These are phyloP conservation scores for Gisinianus flammeolus DNA, from an alignment of 2,888 invertebrate genomes.

Conservation along the genomic window DNA sequence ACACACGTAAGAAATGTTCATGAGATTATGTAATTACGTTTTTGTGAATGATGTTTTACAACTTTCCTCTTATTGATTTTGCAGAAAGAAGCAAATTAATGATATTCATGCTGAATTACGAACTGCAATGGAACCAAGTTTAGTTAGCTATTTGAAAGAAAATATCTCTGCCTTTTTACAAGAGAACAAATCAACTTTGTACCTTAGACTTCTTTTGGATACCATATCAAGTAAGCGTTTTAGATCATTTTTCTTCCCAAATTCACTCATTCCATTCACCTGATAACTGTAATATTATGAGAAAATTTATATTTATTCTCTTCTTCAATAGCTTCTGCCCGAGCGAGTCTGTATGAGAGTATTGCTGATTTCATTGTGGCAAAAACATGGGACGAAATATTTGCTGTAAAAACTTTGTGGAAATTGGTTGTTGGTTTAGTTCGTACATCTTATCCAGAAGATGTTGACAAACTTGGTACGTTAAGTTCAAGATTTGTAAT, in stretches of 20 bases:
- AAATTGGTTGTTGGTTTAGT: conserved; percentile 15
- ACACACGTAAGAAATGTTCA: conserved; percentile 63
- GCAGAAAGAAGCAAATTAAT: conserved; percentile 28
- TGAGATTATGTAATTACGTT: neutral
- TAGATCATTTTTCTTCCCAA: too few species aligned
- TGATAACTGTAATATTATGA: neutral
- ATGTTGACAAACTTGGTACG: neutral
- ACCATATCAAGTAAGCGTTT: conserved; percentile 19
- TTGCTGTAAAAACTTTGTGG: conserved; percentile 3
- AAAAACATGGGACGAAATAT: neutral
- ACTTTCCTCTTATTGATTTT: neutral
- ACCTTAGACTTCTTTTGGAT: conserved; percentile 10
- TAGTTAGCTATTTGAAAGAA: conserved; percentile 14
- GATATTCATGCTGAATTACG: conserved; percentile 33
- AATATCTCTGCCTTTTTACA: conserved; percentile 20
- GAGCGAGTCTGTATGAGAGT: neutral
- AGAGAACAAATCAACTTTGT: conserved; percentile 26
- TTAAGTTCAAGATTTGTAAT: too few species aligned
- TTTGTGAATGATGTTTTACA: neutral
- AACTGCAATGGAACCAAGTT: conserved; percentile 8
- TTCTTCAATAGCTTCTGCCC: neutral
- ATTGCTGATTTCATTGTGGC: conserved; percentile 11
- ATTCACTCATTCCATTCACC: neutral
- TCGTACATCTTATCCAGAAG: neutral
- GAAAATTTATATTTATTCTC: neutral